phyloP scores from a whole-genome alignment of 2,797 vertebrate genomes.

The Prionace glauca region DNA sequence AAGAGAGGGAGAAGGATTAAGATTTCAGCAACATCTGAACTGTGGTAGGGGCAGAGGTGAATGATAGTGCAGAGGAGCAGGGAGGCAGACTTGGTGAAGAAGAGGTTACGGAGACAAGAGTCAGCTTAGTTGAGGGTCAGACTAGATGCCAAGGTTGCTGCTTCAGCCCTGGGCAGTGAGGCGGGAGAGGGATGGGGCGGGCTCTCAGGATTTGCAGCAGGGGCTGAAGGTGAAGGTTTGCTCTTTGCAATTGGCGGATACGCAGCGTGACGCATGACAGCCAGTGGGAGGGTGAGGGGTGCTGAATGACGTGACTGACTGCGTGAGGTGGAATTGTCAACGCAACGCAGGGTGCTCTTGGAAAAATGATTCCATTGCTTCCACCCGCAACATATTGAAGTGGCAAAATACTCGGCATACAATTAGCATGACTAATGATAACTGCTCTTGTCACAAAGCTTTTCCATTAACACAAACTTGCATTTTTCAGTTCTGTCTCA shows the following conservation, averaged over 20 bases:
- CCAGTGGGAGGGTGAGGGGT: background rate
- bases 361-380: background rate
- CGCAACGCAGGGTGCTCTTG: background rate
- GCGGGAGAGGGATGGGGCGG: background rate
- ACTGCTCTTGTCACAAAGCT: slow-evolving; percentile 19
- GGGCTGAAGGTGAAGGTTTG: background rate
- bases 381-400: background rate
- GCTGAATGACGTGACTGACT: background rate
- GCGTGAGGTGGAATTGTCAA: background rate
- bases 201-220: background rate
- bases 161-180: background rate
- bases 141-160: background rate
- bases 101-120: background rate
- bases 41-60: background rate
- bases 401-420: background rate
- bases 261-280: background rate
- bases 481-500: slow-evolving; percentile 34
- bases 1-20: background rate
- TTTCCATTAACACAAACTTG: slow-evolving; percentile 18
- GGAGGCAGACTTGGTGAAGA: background rate
- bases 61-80: background rate
- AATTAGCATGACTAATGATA: slow-evolving; percentile 25
- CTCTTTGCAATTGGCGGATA: background rate
- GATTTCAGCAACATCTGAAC: background rate
- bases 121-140: background rate